These are phyloP conservation scores for Apodemia mormo DNA, from an alignment of 2,888 invertebrate species.

Conservation along the genomic window DNA sequence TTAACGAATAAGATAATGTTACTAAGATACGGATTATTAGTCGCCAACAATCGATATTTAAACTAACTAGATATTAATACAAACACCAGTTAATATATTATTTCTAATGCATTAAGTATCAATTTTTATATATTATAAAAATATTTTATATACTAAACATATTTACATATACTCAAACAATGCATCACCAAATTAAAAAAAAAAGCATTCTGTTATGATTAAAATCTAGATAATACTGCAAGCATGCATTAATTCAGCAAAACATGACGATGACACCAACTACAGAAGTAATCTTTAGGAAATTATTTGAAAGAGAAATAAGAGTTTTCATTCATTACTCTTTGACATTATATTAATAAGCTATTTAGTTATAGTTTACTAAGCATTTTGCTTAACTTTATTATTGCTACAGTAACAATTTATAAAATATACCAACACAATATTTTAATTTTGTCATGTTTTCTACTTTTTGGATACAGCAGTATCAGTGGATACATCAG, in stretches of 20 bases:
- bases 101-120: constrained; percentile 20
- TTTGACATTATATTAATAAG: no score
- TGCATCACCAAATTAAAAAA: constrained; percentile 45
- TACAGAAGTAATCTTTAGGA: no score
- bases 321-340: no score
- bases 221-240: constrained; percentile 69
- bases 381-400: not conserved
- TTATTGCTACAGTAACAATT: not conserved
- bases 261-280: not conserved
- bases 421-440: not conserved
- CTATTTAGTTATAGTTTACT: no score
- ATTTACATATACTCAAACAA: constrained; percentile 33
- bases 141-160: constrained; percentile 28
- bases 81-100: constrained; percentile 11
- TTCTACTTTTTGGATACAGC: not conserved
- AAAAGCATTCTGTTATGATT: constrained; percentile 51
- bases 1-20: not conserved
- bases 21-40: not conserved
- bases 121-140: constrained; percentile 25
- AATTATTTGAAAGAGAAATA: no score
- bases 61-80: not conserved
- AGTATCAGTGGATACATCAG: not conserved
- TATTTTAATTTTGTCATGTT: not conserved
- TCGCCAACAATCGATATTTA: not conserved
- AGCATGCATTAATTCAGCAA: constrained; percentile 61